Percentiles rank a stretch among this genome's conserved stretches.
phyloP scores from a whole-genome alignment of 2,113 vertebrate species.

The Elanoides forficatus region DNA sequence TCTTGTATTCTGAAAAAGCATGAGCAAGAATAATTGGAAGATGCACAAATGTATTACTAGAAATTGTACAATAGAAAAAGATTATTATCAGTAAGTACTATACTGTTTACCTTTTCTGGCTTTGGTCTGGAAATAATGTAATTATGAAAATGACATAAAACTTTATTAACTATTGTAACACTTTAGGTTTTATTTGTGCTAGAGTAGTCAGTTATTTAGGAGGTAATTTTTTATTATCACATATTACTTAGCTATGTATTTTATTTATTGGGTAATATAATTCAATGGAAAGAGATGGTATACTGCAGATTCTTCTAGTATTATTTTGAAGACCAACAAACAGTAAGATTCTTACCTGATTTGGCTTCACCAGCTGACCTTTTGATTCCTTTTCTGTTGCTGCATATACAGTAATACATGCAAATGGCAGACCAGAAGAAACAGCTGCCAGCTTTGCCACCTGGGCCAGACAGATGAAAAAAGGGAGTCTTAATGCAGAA shows the following conservation, averaged over 20 bases:
- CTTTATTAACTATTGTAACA: neutral
- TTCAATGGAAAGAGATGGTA: neutral
- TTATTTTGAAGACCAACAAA: neutral
- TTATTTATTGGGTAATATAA: neutral
- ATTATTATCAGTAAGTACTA: neutral
- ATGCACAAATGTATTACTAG: neutral
- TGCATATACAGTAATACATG: conserved; percentile 74
- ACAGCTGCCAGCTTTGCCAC: conserved; percentile 77
- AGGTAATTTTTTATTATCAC: neutral
- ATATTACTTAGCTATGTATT: neutral
- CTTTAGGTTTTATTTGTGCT: neutral
- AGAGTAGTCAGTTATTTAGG: neutral
- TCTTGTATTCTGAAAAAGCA: neutral
- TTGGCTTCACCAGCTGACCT: conserved; percentile 64
- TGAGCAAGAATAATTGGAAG: neutral
- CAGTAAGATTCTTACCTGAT: conserved; percentile 70
- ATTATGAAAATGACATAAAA: neutral
- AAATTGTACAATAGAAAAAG: neutral
- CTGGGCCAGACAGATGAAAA: conserved; percentile 57
- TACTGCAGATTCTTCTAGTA: neutral
- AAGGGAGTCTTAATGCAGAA: neutral
- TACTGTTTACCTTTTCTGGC: neutral
- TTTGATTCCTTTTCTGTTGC: conserved; percentile 58
- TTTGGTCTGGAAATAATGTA: neutral
- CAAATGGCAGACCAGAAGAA: conserved; percentile 75